phyloP scores from a whole-genome alignment of 1,140 invertebrate genomes.

The Coptotermes formosanus region DNA sequence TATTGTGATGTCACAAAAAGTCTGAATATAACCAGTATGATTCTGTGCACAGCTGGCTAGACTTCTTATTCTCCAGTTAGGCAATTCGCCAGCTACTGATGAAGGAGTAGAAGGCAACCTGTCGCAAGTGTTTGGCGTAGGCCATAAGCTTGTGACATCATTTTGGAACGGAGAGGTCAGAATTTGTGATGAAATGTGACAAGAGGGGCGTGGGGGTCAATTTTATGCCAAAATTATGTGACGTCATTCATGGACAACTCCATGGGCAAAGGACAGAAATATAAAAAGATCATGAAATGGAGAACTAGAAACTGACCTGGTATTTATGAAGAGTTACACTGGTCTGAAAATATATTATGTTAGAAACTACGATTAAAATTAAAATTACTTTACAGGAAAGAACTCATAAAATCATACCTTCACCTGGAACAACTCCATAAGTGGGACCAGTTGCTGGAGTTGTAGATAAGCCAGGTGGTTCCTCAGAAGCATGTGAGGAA shows the following conservation, averaged over 20 bases:
- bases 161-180: neutral
- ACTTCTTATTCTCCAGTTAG: too few relatives aligned
- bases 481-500: neutral
- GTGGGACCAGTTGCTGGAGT: constrained; percentile 6
- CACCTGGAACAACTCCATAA: constrained; percentile 27
- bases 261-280: too few relatives aligned
- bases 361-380: neutral
- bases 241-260: too few relatives aligned
- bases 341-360: neutral
- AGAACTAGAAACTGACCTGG: too few relatives aligned
- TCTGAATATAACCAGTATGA: too few relatives aligned
- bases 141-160: neutral
- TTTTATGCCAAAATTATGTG: neutral
- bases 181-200: neutral
- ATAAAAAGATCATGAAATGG: too few relatives aligned
- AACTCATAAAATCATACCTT: constrained; percentile 24
- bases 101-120: too few relatives aligned
- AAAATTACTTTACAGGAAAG: neutral
- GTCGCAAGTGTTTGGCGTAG: too few relatives aligned
- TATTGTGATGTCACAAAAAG: too few relatives aligned
- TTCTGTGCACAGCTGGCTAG: too few relatives aligned
- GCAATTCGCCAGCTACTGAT: too few relatives aligned
- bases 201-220: neutral
- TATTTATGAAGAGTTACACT: neutral
- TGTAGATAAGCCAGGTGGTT: constrained; percentile 10